phyloP scores from a whole-genome alignment of 2,797 vertebrate species.

The Tamandua tetradactyla region DNA sequence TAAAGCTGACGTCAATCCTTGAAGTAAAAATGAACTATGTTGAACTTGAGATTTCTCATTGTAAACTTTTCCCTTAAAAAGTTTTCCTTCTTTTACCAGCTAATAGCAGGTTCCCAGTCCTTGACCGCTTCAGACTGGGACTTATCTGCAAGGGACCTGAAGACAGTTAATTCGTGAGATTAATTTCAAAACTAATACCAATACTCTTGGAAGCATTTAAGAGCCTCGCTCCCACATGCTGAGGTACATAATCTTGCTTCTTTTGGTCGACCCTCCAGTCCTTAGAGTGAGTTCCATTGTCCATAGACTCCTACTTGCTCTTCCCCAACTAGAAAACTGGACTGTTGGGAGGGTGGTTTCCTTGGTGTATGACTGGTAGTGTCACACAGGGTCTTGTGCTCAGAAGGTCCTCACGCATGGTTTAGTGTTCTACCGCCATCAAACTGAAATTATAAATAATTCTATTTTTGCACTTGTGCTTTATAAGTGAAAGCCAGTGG shows the following conservation, averaged over 20 bases:
- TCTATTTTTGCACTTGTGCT: slow-evolving; percentile 3
- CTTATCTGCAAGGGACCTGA: not conserved
- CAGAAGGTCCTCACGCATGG: not conserved
- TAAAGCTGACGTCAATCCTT: not conserved
- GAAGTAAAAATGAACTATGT: not conserved
- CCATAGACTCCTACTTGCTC: not conserved
- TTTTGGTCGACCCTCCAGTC: not conserved
- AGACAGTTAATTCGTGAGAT: not conserved
- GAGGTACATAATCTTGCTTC: not conserved
- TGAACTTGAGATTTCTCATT: not conserved
- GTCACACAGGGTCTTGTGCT: not conserved
- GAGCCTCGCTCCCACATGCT: not conserved
- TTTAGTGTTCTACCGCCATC: not conserved
- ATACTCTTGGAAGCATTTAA: not conserved
- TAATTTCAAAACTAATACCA: not conserved
- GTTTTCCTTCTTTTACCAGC: not conserved
- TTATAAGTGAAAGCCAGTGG: not conserved
- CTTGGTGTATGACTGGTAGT: not conserved
- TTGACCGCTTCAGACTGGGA: not conserved
- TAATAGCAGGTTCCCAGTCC: not conserved
- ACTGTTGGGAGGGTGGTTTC: not conserved
- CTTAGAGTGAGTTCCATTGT: not conserved
- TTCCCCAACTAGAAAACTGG: not conserved
- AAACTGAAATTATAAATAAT: not conserved
- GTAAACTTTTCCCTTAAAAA: slow-evolving; percentile 4